These are phyloP conservation scores for Excalfactoria chinensis DNA, from an alignment of 2,113 vertebrate genomes.

Conservation along the genomic window DNA sequence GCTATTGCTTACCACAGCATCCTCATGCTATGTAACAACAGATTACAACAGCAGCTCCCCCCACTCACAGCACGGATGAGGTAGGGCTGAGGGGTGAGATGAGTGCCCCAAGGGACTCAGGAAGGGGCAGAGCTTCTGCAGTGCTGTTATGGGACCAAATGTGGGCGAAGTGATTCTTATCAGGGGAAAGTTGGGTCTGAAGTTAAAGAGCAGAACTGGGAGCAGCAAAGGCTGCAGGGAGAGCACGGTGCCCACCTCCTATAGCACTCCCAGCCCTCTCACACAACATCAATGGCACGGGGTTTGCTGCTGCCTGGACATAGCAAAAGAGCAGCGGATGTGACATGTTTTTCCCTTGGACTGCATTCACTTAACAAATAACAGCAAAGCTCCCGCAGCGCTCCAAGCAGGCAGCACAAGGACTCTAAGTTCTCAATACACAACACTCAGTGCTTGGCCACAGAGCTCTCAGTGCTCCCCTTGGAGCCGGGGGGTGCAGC, in stretches of 20 bases:
- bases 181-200: not conserved
- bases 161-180: not conserved
- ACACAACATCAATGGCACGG: rapidly evolving
- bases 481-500: not conserved
- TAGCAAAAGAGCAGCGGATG: rapidly evolving
- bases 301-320: not conserved
- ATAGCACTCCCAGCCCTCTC: not conserved
- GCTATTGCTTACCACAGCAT: not conserved
- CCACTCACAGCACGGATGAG: rapidly evolving
- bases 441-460: rapidly evolving
- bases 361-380: not conserved
- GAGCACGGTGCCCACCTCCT: not conserved
- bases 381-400: not conserved
- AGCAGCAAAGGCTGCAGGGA: rapidly evolving
- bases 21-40: rapidly evolving
- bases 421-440: not conserved
- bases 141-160: not conserved
- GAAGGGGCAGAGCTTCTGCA: not conserved
- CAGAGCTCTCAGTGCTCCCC: not conserved
- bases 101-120: not conserved
- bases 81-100: not conserved
- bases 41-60: not conserved
- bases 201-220: not conserved
- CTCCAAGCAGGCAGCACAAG: not conserved
- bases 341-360: not conserved